These are phyloP conservation scores for Reinhardtius hippoglossoides DNA, from an alignment of 2,113 vertebrate genomes.

Conservation along the genomic window DNA sequence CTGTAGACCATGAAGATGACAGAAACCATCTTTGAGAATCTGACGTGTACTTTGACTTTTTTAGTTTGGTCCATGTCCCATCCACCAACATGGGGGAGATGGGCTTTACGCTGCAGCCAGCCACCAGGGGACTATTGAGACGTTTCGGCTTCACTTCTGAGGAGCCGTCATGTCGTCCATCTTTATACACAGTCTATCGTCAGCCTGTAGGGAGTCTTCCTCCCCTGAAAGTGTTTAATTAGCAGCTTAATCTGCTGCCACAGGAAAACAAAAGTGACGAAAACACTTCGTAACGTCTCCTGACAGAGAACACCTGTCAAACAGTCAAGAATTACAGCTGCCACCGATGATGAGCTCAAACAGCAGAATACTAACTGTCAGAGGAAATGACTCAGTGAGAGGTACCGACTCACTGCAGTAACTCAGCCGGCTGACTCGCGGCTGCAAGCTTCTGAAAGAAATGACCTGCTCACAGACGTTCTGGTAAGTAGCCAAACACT, in stretches of 20 bases:
- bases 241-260: background rate
- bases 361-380: background rate
- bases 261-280: background rate
- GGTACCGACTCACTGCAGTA: background rate
- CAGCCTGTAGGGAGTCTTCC: background rate
- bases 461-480: background rate
- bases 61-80: too few relatives aligned
- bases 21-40: too few relatives aligned
- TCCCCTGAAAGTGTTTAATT: background rate
- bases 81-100: too few relatives aligned
- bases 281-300: background rate
- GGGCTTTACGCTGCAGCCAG: too few relatives aligned
- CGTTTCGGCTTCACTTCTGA: too few relatives aligned
- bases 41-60: too few relatives aligned
- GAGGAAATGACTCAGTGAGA: background rate
- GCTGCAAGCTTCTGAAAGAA: background rate
- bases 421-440: too few relatives aligned
- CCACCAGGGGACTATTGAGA: too few relatives aligned
- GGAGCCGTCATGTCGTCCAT: too few relatives aligned
- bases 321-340: background rate
- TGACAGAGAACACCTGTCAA: constrained; percentile 4
- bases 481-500: background rate
- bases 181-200: background rate
- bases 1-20: too few relatives aligned
- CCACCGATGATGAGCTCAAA: background rate